Evolutionary conservation across 2,888 invertebrate species (phyloP), one percentile per base, ranked within the genome.

Genomic region (Zhuqinia jingwanae): DNA sequence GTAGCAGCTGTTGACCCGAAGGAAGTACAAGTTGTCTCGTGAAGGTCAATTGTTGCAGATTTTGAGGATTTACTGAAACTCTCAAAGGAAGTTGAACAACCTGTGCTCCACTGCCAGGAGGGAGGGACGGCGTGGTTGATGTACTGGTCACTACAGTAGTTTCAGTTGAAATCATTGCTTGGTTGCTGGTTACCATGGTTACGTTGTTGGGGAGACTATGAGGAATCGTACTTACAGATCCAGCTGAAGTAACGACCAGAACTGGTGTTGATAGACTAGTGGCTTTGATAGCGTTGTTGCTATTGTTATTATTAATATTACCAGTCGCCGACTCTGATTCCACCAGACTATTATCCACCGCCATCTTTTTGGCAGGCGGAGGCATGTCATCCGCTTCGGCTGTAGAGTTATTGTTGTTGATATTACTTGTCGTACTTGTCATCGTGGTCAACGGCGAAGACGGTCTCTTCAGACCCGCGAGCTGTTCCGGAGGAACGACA

Each of bases 401-500:
- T 5, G 73, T 27, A n/a, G 75, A 36, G 22, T 80, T 87, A 47
- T 76, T 63, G 27, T 78, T 83, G 42, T 58, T 58, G 45, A 17
- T 36, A 20, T 77, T 80, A 47, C 22, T 50, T 0, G 27, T 15
- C 1, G 36, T 30, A 20, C 22, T 58, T 36, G 36, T 20, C 13
- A 45, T 60, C 25, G 50, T 25, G 6, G 56, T 45, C 30, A 81
- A 30, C 11, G 73, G 82, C 3, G 88, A 87, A 6, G 88, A 80
- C 1, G 89, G 75, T 50, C 90, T 60, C 63, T 90, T 90, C 22
- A 90, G 81, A 13, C 89, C 88, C 0, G 90, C 91, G 42, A 91
- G 87, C 91, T 91, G 91, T 89, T 91, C 91, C 88, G 91, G 91
- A 84, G 90, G 89, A 83, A 91, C 89, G 63, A 90, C 88, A 89